A percentile compares a stretch with the other conserved stretches of the same genome.
These are phyloP conservation scores for Myanophis thanlyinensis DNA, from an alignment of 2,113 vertebrate genomes.

Conservation along the genomic window DNA sequence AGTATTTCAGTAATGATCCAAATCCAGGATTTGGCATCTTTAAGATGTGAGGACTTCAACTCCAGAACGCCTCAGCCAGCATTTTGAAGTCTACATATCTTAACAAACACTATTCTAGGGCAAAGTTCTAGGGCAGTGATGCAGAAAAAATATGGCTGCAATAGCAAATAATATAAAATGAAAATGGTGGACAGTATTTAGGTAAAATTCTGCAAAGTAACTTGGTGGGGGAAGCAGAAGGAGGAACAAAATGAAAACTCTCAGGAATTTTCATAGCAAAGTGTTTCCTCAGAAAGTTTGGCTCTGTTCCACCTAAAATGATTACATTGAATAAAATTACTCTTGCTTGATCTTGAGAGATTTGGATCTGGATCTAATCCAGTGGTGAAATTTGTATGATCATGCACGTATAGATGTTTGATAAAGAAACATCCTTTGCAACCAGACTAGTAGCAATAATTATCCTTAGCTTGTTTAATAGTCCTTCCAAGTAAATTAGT, in stretches of 20 bases:
- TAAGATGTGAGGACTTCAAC: neutral
- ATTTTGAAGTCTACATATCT: neutral
- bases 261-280: neutral
- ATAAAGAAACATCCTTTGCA: neutral
- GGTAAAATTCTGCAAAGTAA: neutral
- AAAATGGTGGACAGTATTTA: neutral
- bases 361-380: neutral
- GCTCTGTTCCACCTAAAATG: neutral
- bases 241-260: neutral
- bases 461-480: slow-evolving; percentile 41
- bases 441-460: slow-evolving; percentile 23
- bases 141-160: neutral
- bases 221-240: no score
- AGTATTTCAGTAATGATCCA: neutral
- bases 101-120: neutral
- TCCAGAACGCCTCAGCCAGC: neutral
- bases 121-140: neutral
- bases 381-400: neutral
- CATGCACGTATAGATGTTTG: slow-evolving; percentile 6
- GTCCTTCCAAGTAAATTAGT: slow-evolving; percentile 46
- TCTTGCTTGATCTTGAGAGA: neutral
- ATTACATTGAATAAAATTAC: slow-evolving; percentile 10
- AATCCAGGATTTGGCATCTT: neutral
- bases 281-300: neutral
- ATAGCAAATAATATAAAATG: neutral